Evolutionary conservation across 92 coral and sea anemone species (phyloP), one percentile per base, ranked within the genome.

Genomic region (Palythoa caribaeorum): DNA sequence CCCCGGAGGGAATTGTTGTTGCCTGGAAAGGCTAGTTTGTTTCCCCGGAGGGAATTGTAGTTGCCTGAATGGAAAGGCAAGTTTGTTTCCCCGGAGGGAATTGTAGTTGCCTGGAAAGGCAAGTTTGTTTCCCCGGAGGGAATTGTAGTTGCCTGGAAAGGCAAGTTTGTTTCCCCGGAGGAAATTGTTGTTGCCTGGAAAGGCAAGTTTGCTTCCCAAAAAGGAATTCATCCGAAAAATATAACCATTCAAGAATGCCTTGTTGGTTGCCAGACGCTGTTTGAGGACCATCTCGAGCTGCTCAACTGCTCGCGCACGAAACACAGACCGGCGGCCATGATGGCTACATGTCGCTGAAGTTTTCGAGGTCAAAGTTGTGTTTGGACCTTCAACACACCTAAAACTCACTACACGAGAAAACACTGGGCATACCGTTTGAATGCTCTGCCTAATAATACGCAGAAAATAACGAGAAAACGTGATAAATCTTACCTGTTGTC

Each of bases 401-500:
- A 38, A 38, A 72, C 51, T 38, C 77, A 71, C 75, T 71, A 71
- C 75, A 71, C 75, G 39, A 71, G 75, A 71, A 71, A 71, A 71
- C 75, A 71, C 50, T 72, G 51, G 51, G 51, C 77, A 72, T 72
- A 72, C 53, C 77, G 0, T 40, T 72, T 72, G 77, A 72, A 72
- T 72, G 77, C 77, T 72, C 77, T 72, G 77, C 77, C 77, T 72
- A 72, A 68, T 6, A 68, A 68, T 19, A 19, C 73, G 37, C 73
- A 68, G 73, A 68, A 68, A 68, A 68, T 68, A 72, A 72, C 77
- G 77, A 72, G 77, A 72, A 72, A 72, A 72, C 77, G 36, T 72
- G 77, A 72, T 38, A 72, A 72, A 72, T 72, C 77, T 72, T 72
- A 38, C 51, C 77, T 37, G 77, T 72, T 72, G 53, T 72, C 77